Base-by-base conservation (phyloP, 2,797 vertebrate genomes). In the Urocyon cinereoargenteus region DNA sequence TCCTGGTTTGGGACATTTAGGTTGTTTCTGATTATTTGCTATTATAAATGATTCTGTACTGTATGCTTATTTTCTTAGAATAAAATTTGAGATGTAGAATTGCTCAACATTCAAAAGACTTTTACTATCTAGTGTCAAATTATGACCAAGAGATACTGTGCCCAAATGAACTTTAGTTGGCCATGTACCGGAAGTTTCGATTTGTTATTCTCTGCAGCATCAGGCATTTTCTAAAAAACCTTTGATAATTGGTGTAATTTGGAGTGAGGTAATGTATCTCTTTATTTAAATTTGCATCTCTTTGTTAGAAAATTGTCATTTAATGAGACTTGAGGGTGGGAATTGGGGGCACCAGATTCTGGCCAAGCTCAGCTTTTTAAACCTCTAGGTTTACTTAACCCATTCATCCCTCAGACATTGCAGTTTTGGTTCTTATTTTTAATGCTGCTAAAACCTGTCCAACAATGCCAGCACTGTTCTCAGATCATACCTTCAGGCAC, bases 381-480 rank as follows among this genome's bases (percentile, higher is more conserved):
- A 49, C 51, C 18, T 95, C 70, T 28, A 92, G 18, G 18, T 97
- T 97, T 62, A 90, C 98, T 98, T 98, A 98, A 98, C 97, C 15
- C 64, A 95, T 6, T 45, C 1, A 36, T 85, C 40, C 34, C 16
- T 94, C 98, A 99, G 99, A 99, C 96, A 99, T 99, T 16, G 99
- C 99, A 0, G 99, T 99, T 92, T 98, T 99, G 98, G 99, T 99
- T 93, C 97, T 99, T 97, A 99, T 99, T 94, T 99, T 99, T 98
- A 99, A 99, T 0, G 99, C 99, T 16, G 99, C 99, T 55, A 99
- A 99, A 97, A 99, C 99, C 1, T 99, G 99, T 92, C 99, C 99
- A 24, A 99, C 99, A 1, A 99, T 99, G 99, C 99, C 99, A 0
- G 99, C 99, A 0, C 98, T 99, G 86, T 99, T 99, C 98, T 99